phyloP scores from a whole-genome alignment of 2,797 vertebrate species.

The Gouania willdenowi region DNA sequence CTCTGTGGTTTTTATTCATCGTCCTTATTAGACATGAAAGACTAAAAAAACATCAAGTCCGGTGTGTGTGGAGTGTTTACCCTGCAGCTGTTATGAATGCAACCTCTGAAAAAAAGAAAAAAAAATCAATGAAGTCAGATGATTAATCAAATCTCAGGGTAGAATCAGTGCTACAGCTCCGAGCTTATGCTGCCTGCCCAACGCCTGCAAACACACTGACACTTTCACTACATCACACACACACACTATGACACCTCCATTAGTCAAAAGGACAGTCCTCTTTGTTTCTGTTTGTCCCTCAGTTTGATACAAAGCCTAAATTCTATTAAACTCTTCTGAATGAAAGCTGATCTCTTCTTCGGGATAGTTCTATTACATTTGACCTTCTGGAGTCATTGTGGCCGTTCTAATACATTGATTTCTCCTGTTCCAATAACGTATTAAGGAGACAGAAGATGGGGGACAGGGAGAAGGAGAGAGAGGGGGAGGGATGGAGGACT shows the following conservation, averaged over 20 bases:
- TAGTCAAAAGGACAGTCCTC: not conserved
- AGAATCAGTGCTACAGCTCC: not conserved
- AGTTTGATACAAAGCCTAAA: conserved; percentile 20
- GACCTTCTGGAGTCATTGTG: conserved; percentile 48
- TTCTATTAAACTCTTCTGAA: conserved; percentile 12
- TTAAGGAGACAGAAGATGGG: conserved; percentile 40
- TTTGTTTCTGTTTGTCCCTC: not conserved
- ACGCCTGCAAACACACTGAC: no score
- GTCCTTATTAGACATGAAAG: conserved; percentile 48
- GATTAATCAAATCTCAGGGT: conserved; percentile 16
- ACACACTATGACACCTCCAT: conserved; percentile 5
- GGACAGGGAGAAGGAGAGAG: not conserved
- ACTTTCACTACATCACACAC: conserved; percentile 13
- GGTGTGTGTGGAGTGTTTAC: conserved; percentile 20
- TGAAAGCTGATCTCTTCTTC: conserved; percentile 39
- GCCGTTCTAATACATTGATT: conserved; percentile 41
- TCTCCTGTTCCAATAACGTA: conserved; percentile 58
- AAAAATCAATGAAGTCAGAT: conserved; percentile 25
- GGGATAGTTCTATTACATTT: conserved; percentile 48
- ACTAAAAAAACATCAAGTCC: conserved; percentile 40
- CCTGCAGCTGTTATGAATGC: not conserved
- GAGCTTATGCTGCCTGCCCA: not conserved
- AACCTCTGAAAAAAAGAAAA: conserved; percentile 2
- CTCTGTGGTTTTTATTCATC: conserved; percentile 66
- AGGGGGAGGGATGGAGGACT: not conserved